Conservation (phyloP, 2,797 vertebrate species). For the Clamator glandarius region DNA sequence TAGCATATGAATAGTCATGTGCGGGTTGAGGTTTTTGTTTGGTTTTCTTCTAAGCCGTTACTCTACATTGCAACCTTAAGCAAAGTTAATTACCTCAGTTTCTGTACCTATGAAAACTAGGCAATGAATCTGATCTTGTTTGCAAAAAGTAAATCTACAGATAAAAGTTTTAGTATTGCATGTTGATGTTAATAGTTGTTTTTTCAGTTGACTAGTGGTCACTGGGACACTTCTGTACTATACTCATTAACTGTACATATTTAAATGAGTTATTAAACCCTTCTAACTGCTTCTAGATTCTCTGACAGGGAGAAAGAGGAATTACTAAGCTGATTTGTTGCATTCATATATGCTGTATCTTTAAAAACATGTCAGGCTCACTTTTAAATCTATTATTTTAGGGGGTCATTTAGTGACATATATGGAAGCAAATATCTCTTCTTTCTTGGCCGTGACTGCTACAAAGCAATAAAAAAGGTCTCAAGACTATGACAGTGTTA, state of each 20-base stretch:
- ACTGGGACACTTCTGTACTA: neutral
- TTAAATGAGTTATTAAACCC: neutral
- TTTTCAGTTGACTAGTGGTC: neutral
- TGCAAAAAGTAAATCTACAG: neutral
- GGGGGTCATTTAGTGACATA: neutral
- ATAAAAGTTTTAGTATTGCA: neutral
- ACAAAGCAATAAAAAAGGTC: neutral
- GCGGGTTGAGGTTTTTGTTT: neutral
- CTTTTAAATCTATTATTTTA: neutral
- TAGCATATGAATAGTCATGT: neutral
- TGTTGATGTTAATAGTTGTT: neutral
- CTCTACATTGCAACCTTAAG: neutral
- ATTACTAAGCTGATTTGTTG: neutral
- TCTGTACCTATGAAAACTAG: neutral
- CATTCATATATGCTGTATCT: neutral
- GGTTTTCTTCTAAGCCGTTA: neutral
- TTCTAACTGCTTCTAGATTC: neutral
- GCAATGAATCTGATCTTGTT: neutral
- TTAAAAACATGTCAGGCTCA: neutral
- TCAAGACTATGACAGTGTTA: neutral
- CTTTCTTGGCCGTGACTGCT: neutral
- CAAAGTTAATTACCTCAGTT: neutral
- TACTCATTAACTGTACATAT: neutral
- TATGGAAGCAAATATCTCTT: neutral
- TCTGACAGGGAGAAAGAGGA: neutral